Base-by-base conservation (phyloP, 2,113 vertebrate genomes). In the Macquaria australasica region DNA sequence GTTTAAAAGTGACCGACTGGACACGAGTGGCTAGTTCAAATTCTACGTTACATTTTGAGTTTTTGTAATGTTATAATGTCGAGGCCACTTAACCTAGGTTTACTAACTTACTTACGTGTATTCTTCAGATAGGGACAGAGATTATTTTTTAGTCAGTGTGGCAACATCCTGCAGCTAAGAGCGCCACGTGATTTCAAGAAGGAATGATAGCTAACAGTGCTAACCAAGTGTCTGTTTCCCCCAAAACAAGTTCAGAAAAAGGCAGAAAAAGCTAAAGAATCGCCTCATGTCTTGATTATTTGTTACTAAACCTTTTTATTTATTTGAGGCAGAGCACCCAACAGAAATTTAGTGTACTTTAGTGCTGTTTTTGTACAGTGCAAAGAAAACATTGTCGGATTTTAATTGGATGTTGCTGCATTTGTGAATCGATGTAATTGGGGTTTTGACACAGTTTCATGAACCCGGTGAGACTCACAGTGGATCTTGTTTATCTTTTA, bases 341-440 rank as follows among this genome's bases (percentile, higher is more conserved):
- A 28, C 58, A 31, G 2, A 73, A n/a, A 53, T n/a, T 6, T 16
- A 48, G 6, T 16, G 5, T 3, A 8, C 9, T 10, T 18, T 34
- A 34, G 34, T 34, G 41, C 67, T 62, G 67, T 71, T 80, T 62
- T 51, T 34, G 34, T 25, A 25, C 70, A 37, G 25, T 25, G n/a
- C 1, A n/a, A 5, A 45, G 45, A n/a, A 5, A 45, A 48, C 70
- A 58, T 23, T 72, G 51, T 66, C 81, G 1, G 2, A 8, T 8
- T 84, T 82, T 87, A 86, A 88, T 86, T 86, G 43, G 69, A 67
- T 83, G 73, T 20, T 63, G 66, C 62, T 80, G 58, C 21, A 21
- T 74, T 39, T 76, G 37, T 58, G 3, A 77, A 70, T 51, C 23
- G 28, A 20, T 83, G 59, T 63, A 79, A 84, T 76, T 76, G 41